Base-by-base conservation (phyloP, 1,140 invertebrate genomes). In the Drosophila kanapiae region DNA sequence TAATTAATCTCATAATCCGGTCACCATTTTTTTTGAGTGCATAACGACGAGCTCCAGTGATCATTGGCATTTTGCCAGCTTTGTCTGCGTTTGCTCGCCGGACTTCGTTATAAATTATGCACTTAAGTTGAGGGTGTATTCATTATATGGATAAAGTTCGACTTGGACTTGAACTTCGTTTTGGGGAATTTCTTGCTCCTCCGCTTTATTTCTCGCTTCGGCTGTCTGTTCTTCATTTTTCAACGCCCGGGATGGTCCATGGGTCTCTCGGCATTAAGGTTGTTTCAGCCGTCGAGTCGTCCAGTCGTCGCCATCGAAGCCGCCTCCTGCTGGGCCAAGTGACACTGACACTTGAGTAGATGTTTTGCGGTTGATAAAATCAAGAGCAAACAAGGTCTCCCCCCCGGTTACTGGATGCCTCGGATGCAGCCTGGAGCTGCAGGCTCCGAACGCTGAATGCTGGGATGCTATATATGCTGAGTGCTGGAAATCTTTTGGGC, bases 361-460 rank as follows among this genome's bases (percentile, higher is more conserved):
- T 90, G 82, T 90, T 90, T 90, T 91, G 85, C 86, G 85, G 86
- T 90, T 90, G 85, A 90, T 90, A 90, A 90, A 90, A 90, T 90
- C 85, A 90, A 90, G 85, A 90, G 85, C 85, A 90, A 90, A 91
- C 81, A 83, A 88, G 72, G 63, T 60, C 61, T 51, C 69, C 40
- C 71, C 40, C 74, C 49, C 38, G 54, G 51, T 35, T 31, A 56
- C 48, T 40, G 56, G 37, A 64, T 67, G 42, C 51, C 53, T 45
- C 47, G 62, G 54, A 54, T 69, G 61, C 67, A 67, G 48, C 11
- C 67, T 35, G 48, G 23, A 69, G 51, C 51, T 18, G 49, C 51
- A 37, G 51, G 51, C 33, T 35, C 51, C 27, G 35, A 18, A 56
- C 38, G 53, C 33, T 54, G 33, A 11, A 37, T 37, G 51, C 48